phyloP scores from a whole-genome alignment of 1,140 invertebrate genomes.

The Sarcophaga peregrina region DNA sequence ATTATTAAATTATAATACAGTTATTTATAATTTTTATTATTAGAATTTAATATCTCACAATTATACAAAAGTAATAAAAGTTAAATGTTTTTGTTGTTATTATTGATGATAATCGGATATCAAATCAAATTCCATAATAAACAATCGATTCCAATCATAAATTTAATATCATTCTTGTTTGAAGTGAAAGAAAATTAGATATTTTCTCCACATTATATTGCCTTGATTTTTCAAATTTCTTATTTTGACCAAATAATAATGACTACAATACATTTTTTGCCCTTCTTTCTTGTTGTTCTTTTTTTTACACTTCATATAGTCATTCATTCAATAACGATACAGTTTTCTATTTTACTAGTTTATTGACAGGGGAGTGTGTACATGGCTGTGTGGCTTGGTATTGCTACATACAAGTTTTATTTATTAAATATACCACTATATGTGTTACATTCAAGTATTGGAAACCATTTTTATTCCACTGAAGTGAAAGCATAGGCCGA shows the following conservation, averaged over 20 bases:
- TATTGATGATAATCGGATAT: neutral
- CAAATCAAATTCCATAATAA: neutral
- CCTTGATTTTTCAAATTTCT: neutral
- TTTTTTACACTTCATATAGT: neutral
- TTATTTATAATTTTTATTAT: no score
- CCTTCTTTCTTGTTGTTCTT: neutral
- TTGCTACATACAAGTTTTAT: no score
- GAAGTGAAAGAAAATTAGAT: constrained; percentile 4
- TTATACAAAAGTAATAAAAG: no score
- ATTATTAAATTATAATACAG: no score
- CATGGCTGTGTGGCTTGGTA: no score
- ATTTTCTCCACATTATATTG: neutral
- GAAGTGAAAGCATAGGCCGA: no score
- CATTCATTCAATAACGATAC: neutral
- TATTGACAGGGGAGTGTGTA: no score
- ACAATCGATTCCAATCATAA: neutral
- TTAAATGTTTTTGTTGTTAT: no score
- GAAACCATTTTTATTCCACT: no score
- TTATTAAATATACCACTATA: no score
- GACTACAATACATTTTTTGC: neutral
- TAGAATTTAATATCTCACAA: no score
- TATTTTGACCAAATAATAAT: constrained; percentile 9
- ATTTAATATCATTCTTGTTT: constrained; percentile 16
- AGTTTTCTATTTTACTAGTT: neutral
- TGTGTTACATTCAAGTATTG: no score